phyloP scores from a whole-genome alignment of 30 jellyfish, hydroid and myxozoan genomes.

The Aurelia aurita region DNA sequence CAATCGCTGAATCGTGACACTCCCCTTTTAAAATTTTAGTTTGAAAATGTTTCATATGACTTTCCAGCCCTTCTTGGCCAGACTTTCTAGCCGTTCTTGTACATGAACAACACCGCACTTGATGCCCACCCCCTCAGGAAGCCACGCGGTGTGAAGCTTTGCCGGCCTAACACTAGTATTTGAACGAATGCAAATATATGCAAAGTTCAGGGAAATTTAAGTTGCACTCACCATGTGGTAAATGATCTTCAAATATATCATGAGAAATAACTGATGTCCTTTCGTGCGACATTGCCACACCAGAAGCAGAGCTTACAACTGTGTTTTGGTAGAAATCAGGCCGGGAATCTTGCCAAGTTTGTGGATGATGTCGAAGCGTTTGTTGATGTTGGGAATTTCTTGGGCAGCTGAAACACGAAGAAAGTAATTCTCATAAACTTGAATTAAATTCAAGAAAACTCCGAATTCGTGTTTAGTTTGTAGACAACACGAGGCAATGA shows the following conservation, averaged over 20 bases:
- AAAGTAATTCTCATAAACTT: background rate
- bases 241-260: conserved; percentile 54
- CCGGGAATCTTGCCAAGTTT: conserved; percentile 55
- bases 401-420: conserved; percentile 42
- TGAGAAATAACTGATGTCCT: conserved; percentile 33
- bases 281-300: conserved; percentile 36
- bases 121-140: too few relatives aligned
- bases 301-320: conserved; percentile 16
- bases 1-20: too few relatives aligned
- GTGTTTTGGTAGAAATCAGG: conserved; percentile 50
- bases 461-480: background rate
- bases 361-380: conserved; percentile 56
- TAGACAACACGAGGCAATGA: too few relatives aligned
- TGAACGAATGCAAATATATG: too few relatives aligned
- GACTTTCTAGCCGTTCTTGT: too few relatives aligned
- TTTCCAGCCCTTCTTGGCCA: too few relatives aligned
- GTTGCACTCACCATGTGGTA: conserved; percentile 51
- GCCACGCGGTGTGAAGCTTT: too few relatives aligned
- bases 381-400: conserved; percentile 61
- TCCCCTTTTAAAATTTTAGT: too few relatives aligned
- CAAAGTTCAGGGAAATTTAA: too few relatives aligned
- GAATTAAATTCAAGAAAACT: background rate
- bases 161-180: too few relatives aligned
- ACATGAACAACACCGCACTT: too few relatives aligned
- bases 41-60: too few relatives aligned